A percentile compares a stretch with the other conserved stretches of the same genome.
These are phyloP conservation scores for Ophion obscuratus DNA, from an alignment of 2,888 invertebrate genomes.

Conservation along the genomic window DNA sequence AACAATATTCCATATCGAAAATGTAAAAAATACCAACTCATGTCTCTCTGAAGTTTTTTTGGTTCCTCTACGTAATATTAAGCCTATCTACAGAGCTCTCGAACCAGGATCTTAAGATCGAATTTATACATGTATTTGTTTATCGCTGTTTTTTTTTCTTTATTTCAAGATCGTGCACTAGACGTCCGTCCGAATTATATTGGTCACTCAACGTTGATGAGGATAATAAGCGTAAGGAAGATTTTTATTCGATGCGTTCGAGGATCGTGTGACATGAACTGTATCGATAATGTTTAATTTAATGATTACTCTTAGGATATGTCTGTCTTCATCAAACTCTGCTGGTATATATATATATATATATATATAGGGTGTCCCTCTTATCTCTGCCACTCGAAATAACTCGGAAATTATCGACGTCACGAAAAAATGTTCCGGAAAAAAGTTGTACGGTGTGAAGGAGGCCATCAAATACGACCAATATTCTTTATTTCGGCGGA, in stretches of 20 bases:
- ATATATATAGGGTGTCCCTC: no score
- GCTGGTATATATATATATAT: conserved; percentile 34
- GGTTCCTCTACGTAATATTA: no score
- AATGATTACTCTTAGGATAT: conserved; percentile 52
- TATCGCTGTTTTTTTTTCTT: conserved; percentile 13
- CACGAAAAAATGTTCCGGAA: no score
- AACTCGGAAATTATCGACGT: no score
- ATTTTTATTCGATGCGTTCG: conserved; percentile 64
- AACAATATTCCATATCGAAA: no score
- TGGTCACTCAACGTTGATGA: conserved; percentile 65
- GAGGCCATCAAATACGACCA: no score
- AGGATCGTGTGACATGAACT: conserved; percentile 53
- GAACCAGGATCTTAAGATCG: neutral
- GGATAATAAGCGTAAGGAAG: conserved; percentile 38
- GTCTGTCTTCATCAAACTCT: conserved; percentile 67
- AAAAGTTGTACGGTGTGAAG: no score
- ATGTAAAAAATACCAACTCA: no score
- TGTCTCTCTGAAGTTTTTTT: no score
- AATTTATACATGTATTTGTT: neutral
- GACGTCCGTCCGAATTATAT: conserved; percentile 76
- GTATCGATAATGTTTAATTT: conserved; percentile 59
- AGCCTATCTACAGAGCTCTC: neutral
- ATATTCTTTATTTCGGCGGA: no score
- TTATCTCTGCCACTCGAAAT: no score
- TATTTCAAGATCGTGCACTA: conserved; percentile 61